Base-by-base conservation (phyloP, 2,888 invertebrate species). In the Drosophila greeni region DNA sequence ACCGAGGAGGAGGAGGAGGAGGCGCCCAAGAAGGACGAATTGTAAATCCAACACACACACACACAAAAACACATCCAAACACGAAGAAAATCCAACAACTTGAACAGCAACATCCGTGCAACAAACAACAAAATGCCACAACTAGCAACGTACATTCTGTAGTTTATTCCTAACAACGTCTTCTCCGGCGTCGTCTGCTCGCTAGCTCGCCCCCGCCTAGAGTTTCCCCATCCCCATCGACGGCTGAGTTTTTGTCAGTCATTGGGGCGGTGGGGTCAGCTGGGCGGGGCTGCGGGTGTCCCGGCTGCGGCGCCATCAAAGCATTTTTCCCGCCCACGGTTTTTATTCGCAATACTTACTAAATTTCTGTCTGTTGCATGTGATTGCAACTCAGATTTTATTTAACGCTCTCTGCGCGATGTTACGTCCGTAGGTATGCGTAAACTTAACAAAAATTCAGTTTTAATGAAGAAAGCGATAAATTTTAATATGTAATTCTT, bases 11-110 rank as follows among this genome's bases (percentile, higher is more conserved):
- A 85, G 66, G 85, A 85, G 48, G 87, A 86, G 60, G 85, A 86
- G 59, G 84, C 86, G 74, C 86, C 85, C 76, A 86, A 87, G 82
- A 89, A 87, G 86, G 89, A 89, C 85, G 89, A 89, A 82, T 88
- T 89, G 88, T 89, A 89, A 89, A 86, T 81, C 69, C 47, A 75
- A 70, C 64, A 66, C 58, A 42, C 40, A 43, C 64, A 59, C 53
- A 66, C 52, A 52, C 59, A 61, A 33, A 57, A 53, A 36, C 60
- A 40, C 33, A 57, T 56, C 47, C 40, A 26, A n/a, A 51, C 33
- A 60, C 64, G 42, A 47, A 37, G 57, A 55, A 66, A 71, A 66
- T 60, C 66, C 66, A 74, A 74, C 70, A 75, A 73, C 61, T 69
- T 56, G 40, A 76, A 72, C 66, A 77, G 75, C 70, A 78, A 73